These are phyloP conservation scores for Scrobipalpa costella DNA, from an alignment of 2,888 invertebrate genomes.

Conservation along the genomic window DNA sequence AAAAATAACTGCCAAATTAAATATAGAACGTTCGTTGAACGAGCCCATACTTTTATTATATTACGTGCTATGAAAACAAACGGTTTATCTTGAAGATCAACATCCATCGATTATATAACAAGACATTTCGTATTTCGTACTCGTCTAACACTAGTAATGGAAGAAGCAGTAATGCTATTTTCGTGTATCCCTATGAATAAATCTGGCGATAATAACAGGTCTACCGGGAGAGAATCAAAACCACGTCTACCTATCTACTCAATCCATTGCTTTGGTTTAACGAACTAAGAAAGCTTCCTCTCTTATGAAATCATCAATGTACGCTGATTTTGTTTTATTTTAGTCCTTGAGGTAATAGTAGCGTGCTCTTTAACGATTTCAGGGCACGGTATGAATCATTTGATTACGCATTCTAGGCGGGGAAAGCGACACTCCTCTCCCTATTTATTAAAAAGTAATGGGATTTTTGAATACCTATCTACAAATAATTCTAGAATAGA, in stretches of 20 bases:
- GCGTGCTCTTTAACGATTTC: neutral
- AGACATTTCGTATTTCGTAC: neutral
- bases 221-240: neutral
- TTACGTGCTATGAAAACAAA: neutral
- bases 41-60: constrained; percentile 1
- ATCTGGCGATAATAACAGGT: neutral
- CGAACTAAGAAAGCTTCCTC: neutral
- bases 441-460: neutral
- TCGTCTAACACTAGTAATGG: neutral
- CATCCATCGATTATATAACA: neutral
- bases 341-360: neutral
- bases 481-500: neutral
- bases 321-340: neutral
- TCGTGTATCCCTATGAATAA: neutral
- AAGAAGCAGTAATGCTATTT: neutral
- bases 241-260: neutral
- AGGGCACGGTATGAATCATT: constrained; percentile 12
- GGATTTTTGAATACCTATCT: neutral
- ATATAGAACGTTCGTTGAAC: constrained; percentile 17
- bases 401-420: constrained; percentile 10
- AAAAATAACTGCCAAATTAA: constrained; percentile 19
- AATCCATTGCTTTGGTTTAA: neutral
- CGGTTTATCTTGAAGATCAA: neutral
- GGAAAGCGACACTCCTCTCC: neutral
- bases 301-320: neutral